Base-by-base conservation (phyloP, 2,888 invertebrate species). In the Macrosiphum euphorbiae region DNA sequence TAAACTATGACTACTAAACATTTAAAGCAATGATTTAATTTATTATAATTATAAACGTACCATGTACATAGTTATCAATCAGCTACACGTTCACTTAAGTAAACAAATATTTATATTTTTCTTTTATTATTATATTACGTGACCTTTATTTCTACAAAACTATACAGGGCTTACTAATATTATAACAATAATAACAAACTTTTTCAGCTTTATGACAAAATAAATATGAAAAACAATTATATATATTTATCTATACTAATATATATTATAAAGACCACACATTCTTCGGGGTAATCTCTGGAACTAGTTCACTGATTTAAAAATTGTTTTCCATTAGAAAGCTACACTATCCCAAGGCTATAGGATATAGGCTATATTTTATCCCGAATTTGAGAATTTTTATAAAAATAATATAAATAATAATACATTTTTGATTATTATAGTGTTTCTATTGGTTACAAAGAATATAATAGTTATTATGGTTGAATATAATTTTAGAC, bases 131-230 rank as follows among this genome's bases (percentile, higher is more conserved):
- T 44, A 44, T 92, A 92, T n/a, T 41, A 84, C 35, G 61, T n/a
- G 24, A 67, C 35, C 47, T 3, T 67, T 35, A 11, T n/a, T 87
- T 85, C 61, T 61, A 61, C 28, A 28, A 35, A 86, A 11, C 26
- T 47, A n/a, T 35, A 28, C 28, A 10, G n/a, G 58, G n/a, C 61
- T 92, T 92, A 87, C 87, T 61, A 61, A 87, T 50, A 87, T 86
- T 47, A 92, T 47, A 67, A 61, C 16, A 87, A 87, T 61, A 67
- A 61, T 85, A 87, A 92, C 10, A 85, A 91, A 91, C 44, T 44
- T 91, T 55, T 58, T 58, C 24, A 44, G 58, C 26, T 92, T 87
- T 61, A 91, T 92, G 47, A 61, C 86, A 86, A 86, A 91, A 91
- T 58, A 58, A 91, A 91, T 47, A 58, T 58, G n/a, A 91, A 58